Evolutionary conservation across 2,113 vertebrate species (phyloP).

Genomic region (Sorex araneus): DNA sequence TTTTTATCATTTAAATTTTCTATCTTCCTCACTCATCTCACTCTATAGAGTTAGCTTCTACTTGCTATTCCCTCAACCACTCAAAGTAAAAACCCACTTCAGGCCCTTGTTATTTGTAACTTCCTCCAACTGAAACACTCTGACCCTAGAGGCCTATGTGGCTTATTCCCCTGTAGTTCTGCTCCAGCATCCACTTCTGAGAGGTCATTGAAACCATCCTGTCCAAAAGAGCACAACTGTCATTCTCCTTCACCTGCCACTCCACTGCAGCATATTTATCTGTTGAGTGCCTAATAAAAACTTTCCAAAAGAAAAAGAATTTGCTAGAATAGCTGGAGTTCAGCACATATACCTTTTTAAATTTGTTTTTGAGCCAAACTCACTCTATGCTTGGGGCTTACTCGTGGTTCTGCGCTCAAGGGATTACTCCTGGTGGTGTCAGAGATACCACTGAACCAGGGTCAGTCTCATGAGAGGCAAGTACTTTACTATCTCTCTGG

Average conservation of each 20-base stretch:
- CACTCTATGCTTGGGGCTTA: too few species aligned
- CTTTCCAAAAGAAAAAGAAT: conserved; percentile 39
- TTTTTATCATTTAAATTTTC: conserved; percentile 39
- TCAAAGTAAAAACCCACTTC: not conserved
- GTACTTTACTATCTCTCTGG: too few species aligned
- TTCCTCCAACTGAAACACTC: not conserved
- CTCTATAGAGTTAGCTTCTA: not conserved
- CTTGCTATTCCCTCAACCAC: not conserved
- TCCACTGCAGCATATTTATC: not conserved
- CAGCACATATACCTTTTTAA: conserved; percentile 43
- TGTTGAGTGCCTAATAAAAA: not conserved
- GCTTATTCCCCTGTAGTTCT: not conserved
- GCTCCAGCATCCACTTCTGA: conserved; percentile 13
- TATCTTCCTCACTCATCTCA: not conserved
- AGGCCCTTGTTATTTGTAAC: not conserved
- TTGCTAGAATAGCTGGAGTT: not conserved
- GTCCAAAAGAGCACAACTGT: not conserved
- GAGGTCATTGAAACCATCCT: not conserved
- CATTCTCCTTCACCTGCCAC: not conserved
- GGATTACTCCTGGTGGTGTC: too few species aligned
- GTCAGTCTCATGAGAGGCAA: too few species aligned
- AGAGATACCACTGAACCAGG: too few species aligned
- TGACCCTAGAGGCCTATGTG: not conserved
- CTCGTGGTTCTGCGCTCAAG: too few species aligned
- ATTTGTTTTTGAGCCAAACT: too few species aligned